Percentiles rank a stretch among this genome's conserved stretches.
Conservation (phyloP, 2,888 invertebrate genomes). For the Leptinotarsa juncta region DNA sequence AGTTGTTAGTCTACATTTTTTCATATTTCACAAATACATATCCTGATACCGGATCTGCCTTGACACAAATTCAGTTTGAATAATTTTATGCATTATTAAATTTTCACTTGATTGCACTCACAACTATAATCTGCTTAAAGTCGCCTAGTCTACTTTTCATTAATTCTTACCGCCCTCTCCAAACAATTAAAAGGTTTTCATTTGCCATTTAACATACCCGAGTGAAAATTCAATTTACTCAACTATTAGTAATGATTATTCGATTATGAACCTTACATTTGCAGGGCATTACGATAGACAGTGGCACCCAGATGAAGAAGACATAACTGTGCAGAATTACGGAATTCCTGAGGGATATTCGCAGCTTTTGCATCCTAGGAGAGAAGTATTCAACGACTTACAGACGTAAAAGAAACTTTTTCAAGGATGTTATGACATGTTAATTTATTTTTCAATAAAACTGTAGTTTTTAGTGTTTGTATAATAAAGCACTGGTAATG, state of each 20-base stretch:
- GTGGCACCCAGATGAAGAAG: constrained; percentile 52
- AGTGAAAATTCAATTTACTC: not conserved
- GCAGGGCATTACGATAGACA: constrained; percentile 61
- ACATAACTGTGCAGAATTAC: constrained; percentile 21
- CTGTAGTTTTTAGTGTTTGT: no score
- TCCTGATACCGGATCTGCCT: no score
- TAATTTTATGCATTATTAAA: not conserved
- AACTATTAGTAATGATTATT: not conserved
- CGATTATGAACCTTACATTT: constrained; percentile 42
- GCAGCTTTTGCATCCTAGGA: constrained; percentile 42
- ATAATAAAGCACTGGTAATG: no score
- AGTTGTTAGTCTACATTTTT: no score
- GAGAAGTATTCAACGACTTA: constrained; percentile 25
- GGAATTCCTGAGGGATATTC: constrained; percentile 27
- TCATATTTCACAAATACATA: no score
- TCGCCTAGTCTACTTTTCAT: not conserved
- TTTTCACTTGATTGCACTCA: constrained; percentile 4
- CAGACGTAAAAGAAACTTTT: not conserved
- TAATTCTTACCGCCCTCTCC: not conserved
- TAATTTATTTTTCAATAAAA: not conserved
- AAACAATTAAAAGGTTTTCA: not conserved
- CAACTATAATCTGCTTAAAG: not conserved
- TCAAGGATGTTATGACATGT: not conserved
- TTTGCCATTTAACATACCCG: not conserved
- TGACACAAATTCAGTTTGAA: no score